Base-by-base conservation (phyloP, 2,797 vertebrate genomes). In the Brachyalestes nurse region DNA sequence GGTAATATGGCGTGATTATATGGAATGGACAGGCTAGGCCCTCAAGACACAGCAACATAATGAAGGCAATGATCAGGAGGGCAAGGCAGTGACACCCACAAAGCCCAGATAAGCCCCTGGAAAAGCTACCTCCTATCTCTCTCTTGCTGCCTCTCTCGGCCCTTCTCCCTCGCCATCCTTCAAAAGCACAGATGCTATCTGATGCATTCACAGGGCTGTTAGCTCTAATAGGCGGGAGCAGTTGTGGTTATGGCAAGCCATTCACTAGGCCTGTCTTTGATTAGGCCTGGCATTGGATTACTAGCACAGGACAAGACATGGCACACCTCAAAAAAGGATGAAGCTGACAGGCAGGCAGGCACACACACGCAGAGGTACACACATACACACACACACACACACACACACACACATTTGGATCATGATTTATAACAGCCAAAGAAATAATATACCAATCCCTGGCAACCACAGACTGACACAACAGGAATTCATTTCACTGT, bases 1-100 rank as follows among this genome's bases (percentile, higher is more conserved):
- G 92, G 94, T 95, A 94, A 94, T 94, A 94, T 92, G 89, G 91
- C 91, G 91, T 94, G 94, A 94, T 94, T 94, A 94, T 95, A 93
- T 93, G 89, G 93, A 93, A 93, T 91, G 93, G 92, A 90, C 92
- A 90, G 91, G 88, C 90, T 89, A 91, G 90, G 89, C 93, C 92
- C 93, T 95, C 93, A 94, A 95, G 94, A 94, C 93, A 93, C 92
- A 90, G 93, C 88, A 84, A 79, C 87, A 86, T 92, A 92, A 94
- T 93, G 83, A 92, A 94, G 91, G 91, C 91, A 90, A 85, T 77
- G 90, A 83, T 78, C 69, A 72, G 74, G 58, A 79, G 84, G 77
- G 66, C 75, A 78, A 72, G 66, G 72, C 65, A 76, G 84, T 72
- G 79, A 84, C 83, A 78, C 79, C 80, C 83, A 78, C 79, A 84